Evolutionary conservation across 2,888 invertebrate species (phyloP).

Genomic region (Sussaba pulchella): DNA sequence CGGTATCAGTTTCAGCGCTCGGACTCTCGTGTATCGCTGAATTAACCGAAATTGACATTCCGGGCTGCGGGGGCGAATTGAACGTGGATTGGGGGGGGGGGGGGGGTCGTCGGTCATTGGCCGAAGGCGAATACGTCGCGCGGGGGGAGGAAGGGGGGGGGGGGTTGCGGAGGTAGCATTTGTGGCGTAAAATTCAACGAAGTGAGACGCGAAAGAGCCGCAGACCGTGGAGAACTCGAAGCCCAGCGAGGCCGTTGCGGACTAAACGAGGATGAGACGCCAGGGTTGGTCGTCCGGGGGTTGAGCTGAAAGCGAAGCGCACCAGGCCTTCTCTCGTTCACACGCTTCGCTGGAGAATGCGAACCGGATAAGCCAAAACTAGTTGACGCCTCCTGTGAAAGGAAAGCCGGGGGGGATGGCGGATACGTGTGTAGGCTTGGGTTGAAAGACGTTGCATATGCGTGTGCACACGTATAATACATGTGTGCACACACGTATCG

Average conservation of each 20-base stretch:
- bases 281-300: constrained; percentile 10
- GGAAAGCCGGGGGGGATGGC: constrained; percentile 35
- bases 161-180: background rate
- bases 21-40: background rate
- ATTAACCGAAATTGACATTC: constrained; percentile 20
- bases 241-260: background rate
- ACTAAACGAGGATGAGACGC: constrained; percentile 21
- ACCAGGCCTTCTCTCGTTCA: constrained; percentile 12
- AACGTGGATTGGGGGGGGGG: background rate
- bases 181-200: constrained; percentile 10
- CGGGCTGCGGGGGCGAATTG: background rate
- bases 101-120: too few relatives aligned
- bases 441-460: background rate
- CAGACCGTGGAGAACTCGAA: constrained; percentile 36
- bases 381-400: constrained; percentile 65
- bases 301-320: constrained; percentile 1
- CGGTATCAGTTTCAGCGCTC: background rate
- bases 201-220: background rate
- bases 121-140: too few relatives aligned
- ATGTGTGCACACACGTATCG: background rate
- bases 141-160: background rate
- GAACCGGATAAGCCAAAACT: constrained; percentile 49
- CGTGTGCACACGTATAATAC: too few relatives aligned
- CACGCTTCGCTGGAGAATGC: constrained; percentile 20
- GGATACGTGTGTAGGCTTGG: background rate